Base-by-base conservation (phyloP, 2,797 vertebrate genomes). In the Trachurus trachurus region DNA sequence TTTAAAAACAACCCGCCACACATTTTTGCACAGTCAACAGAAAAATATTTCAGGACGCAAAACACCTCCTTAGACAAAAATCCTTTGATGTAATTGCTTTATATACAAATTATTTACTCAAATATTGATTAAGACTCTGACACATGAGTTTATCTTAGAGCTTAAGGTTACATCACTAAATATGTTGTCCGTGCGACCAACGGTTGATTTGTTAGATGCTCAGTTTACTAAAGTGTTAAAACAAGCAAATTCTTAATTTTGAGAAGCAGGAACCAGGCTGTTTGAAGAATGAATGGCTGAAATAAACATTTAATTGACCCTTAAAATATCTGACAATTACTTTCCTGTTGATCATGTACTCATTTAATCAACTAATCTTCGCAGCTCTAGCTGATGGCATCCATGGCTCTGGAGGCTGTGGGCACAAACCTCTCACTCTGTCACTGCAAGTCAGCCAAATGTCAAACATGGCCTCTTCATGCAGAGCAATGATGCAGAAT, bases 401-500 rank as follows among this genome's bases (percentile, higher is more conserved):
- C 22, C 26, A 47, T 16, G 9, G 12, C 34, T 59, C n/a, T 22
- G 17, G 6, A 31, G 34, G 42, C 9, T 21, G 11, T 53, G 56
- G 64, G 12, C 57, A 54, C 22, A 58, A 34, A 59, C 16, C 47
- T 44, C 31, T 74, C 13, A 19, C 52, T 39, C 21, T 31, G 44
- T 57, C 19, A 13, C 67, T 26, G n/a, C 58, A 42, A 26, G 19
- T 57, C 71, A 52, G 31, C 57, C 56, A 61, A 65, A 76, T 60
- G 39, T 53, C 59, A 31, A 66, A 56, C 66, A 40, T 63, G 39
- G 16, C n/a, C 26, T 40, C 54, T 66, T 80, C 67, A 17, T 22
- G 66, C 34, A 13, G 44, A 83, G 61, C 66, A 64, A 37, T 72
- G 65, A 71, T 74, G 76, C 68, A 85, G 71, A 81, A 76, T 74